These are phyloP conservation scores for Nyleta sp. DNA, from an alignment of 2,888 invertebrate species.

Conservation along the genomic window DNA sequence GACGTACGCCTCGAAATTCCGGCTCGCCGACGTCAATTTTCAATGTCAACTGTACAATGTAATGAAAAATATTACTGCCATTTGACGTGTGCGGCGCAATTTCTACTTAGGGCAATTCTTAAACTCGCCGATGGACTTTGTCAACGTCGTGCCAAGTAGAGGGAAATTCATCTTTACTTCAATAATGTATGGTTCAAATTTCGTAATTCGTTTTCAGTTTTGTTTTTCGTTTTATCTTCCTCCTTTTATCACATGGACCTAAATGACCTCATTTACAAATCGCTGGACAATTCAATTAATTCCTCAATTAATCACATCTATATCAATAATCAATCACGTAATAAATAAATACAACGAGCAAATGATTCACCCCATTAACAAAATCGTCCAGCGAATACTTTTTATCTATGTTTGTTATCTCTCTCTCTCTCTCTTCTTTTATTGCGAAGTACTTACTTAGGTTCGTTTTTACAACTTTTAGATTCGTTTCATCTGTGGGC, in stretches of 20 bases:
- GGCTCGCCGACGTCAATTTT: conserved; percentile 8
- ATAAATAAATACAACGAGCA: too few species aligned
- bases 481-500: conserved; percentile 11
- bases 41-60: conserved; percentile 17
- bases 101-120: too few species aligned
- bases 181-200: too few species aligned
- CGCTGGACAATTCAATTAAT: too few species aligned
- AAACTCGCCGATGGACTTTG: too few species aligned
- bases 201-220: background rate
- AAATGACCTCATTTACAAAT: conserved; percentile 4
- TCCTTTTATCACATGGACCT: conserved; percentile 23
- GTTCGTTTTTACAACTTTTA: conserved; percentile 3
- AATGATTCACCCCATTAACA: too few species aligned
- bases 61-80: conserved; percentile 5
- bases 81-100: background rate
- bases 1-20: background rate
- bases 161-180: too few species aligned
- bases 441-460: conserved; percentile 14
- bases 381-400: background rate
- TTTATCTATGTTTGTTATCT: too few species aligned
- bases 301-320: too few species aligned
- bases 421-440: conserved; percentile 2
- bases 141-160: too few species aligned
- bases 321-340: too few species aligned
- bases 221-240: background rate